These are phyloP conservation scores for Leptopilina boulardi DNA, from an alignment of 1,140 invertebrate species.

Conservation along the genomic window DNA sequence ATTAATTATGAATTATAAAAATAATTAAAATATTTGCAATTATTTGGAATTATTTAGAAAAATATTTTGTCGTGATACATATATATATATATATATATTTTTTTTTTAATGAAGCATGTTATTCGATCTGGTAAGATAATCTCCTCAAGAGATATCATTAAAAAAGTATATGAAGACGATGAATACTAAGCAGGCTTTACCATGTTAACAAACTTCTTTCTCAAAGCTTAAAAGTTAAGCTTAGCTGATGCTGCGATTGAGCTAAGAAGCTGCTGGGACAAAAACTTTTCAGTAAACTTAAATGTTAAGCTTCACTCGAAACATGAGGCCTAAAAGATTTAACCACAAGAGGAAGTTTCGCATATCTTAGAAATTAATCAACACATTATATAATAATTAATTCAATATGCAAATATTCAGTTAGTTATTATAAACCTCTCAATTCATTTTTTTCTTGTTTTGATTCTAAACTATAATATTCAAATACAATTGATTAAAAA, in stretches of 20 bases:
- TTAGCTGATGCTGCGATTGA: conserved; percentile 1
- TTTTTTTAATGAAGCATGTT: conserved; percentile 13
- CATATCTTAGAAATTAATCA: neutral
- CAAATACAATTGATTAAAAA: too few species aligned
- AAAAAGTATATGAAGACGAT: neutral
- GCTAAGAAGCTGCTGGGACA: neutral
- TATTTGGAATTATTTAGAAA: too few species aligned
- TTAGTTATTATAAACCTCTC: too few species aligned
- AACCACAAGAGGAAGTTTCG: neutral
- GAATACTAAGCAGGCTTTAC: neutral
- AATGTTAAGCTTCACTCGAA: neutral
- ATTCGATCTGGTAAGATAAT: neutral
- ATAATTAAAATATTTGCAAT: too few species aligned
- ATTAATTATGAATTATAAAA: too few species aligned
- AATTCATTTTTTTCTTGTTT: too few species aligned
- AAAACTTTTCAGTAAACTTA: neutral
- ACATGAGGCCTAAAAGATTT: conserved; percentile 17
- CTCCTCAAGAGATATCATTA: neutral
- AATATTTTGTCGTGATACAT: neutral
- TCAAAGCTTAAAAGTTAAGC: conserved; percentile 18
- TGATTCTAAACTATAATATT: too few species aligned
- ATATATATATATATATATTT: too few species aligned
- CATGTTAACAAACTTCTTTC: conserved; percentile 31
- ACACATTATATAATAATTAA: neutral
- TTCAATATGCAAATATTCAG: too few species aligned